These are phyloP conservation scores for Rhopalosiphum padi DNA, from an alignment of 1,140 invertebrate species.

Conservation along the genomic window DNA sequence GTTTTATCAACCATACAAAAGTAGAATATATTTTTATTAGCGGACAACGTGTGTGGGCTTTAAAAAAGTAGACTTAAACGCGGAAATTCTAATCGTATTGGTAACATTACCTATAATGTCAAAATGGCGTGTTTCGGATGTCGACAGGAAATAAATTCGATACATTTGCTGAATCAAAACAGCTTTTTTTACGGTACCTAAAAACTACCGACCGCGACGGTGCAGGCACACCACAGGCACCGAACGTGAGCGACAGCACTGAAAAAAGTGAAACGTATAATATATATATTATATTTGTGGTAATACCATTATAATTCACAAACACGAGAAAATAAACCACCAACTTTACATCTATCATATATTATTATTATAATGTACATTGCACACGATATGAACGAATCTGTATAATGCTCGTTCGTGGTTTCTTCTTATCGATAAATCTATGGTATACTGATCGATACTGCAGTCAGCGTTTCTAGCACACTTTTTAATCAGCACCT, in stretches of 20 bases:
- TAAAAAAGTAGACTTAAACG: neutral
- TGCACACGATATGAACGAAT: neutral
- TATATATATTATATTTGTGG: too few species aligned
- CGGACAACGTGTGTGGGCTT: neutral
- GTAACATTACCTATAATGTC: neutral
- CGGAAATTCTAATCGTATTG: neutral
- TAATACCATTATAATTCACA: neutral
- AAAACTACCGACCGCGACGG: neutral
- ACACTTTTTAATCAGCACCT: too few species aligned
- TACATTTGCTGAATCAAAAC: neutral
- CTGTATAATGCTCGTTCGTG: neutral
- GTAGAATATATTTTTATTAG: neutral
- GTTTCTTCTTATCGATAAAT: neutral
- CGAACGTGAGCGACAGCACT: neutral
- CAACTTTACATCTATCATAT: neutral
- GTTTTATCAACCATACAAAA: neutral
- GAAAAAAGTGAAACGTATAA: neutral
- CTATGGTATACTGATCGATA: neutral
- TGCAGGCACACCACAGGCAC: neutral
- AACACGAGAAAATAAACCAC: neutral
- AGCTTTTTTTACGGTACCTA: neutral
- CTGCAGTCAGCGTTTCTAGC: neutral
- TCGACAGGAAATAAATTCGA: neutral
- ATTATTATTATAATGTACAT: neutral
- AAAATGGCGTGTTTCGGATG: neutral